Evolutionary conservation across 1,140 invertebrate genomes (phyloP).

Genomic region (Caligus rogercresseyi): DNA sequence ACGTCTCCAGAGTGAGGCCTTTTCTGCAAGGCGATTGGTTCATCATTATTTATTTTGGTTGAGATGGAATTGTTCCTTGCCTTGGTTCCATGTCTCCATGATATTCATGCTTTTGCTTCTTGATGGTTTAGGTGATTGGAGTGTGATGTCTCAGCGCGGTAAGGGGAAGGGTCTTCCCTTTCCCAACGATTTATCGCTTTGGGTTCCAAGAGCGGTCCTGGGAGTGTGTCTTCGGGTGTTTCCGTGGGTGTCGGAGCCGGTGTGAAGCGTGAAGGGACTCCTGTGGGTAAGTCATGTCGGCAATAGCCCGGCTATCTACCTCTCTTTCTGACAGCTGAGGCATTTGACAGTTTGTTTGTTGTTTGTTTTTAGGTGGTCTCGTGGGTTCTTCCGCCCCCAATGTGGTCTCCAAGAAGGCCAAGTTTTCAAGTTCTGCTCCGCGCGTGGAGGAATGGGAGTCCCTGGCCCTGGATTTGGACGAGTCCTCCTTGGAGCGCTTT

Average conservation of each 20-base stretch:
- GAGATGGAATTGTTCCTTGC: too few relatives aligned
- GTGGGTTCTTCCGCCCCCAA: background rate
- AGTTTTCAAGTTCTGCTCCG: background rate
- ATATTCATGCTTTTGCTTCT: too few relatives aligned
- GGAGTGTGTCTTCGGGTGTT: background rate
- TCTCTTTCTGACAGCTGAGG: background rate
- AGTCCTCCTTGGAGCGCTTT: constrained; percentile 16
- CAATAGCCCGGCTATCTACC: background rate
- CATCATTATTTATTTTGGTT: too few relatives aligned
- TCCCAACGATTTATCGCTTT: constrained; percentile 15
- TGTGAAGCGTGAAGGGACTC: background rate
- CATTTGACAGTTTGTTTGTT: background rate
- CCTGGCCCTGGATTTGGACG: constrained; percentile 27
- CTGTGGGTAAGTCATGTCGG: background rate
- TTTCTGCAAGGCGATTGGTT: too few relatives aligned
- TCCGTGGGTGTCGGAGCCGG: background rate
- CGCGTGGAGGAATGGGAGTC: background rate
- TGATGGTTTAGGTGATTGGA: background rate
- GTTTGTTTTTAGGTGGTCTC: background rate
- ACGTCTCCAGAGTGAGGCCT: too few relatives aligned
- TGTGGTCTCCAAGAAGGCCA: background rate
- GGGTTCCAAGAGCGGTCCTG: background rate
- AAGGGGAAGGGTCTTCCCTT: background rate
- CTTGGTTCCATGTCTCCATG: too few relatives aligned
- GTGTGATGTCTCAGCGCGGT: constrained; percentile 4